Conservation (phyloP, 2,797 vertebrate species). For the Petrocephalus schoutedeni region DNA sequence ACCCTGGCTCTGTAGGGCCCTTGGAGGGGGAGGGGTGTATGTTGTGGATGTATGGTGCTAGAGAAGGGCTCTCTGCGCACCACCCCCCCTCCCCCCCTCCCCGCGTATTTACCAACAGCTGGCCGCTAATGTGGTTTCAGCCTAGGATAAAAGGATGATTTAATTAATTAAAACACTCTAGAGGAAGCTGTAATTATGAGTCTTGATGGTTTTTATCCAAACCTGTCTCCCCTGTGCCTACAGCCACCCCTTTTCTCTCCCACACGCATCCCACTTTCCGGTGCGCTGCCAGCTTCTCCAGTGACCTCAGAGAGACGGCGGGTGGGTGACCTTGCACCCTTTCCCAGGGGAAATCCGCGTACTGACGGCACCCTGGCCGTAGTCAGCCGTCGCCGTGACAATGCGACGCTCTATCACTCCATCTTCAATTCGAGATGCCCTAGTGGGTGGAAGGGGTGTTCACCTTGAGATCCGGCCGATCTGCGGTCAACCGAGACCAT, state of each 20-base stretch:
- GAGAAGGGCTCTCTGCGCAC: slow-evolving; percentile 26
- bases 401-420: not conserved
- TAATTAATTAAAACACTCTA: slow-evolving; percentile 48
- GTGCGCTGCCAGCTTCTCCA: slow-evolving; percentile 31
- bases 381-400: not conserved
- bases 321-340: not conserved
- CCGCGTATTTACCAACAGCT: slow-evolving; percentile 41
- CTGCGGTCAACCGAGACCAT: not conserved
- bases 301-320: slow-evolving; percentile 24
- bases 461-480: slow-evolving; percentile 9
- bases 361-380: not conserved
- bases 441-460: not conserved
- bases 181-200: slow-evolving; percentile 48
- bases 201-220: slow-evolving; percentile 41
- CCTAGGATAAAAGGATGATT: slow-evolving; percentile 44
- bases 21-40: slow-evolving; percentile 29
- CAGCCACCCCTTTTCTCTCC: slow-evolving; percentile 25
- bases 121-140: slow-evolving; percentile 46
- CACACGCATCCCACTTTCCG: slow-evolving; percentile 7
- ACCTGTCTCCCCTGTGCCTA: slow-evolving; percentile 31
- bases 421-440: not conserved
- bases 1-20: slow-evolving; percentile 26
- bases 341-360: slow-evolving; percentile 8
- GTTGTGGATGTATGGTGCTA: slow-evolving; percentile 28
- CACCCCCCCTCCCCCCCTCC: slow-evolving; percentile 2